These are phyloP conservation scores for Acleris holmiana DNA, from an alignment of 2,888 invertebrate genomes.

Conservation along the genomic window DNA sequence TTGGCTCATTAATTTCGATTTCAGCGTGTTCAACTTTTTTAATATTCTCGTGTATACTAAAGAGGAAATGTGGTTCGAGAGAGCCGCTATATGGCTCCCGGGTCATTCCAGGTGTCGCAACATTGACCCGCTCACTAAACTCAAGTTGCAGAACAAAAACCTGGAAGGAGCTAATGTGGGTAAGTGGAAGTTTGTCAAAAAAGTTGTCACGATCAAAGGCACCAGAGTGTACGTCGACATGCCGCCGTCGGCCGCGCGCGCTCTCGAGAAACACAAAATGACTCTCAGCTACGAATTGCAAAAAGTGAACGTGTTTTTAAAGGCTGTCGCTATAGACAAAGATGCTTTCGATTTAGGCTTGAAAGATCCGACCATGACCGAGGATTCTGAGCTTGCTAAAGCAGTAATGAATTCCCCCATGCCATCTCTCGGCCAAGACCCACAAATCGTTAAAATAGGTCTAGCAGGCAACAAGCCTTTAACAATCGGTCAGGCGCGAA, in stretches of 20 bases:
- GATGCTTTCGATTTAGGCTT: slow-evolving; percentile 68
- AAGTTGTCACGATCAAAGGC: slow-evolving; percentile 64
- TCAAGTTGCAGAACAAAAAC: slow-evolving; percentile 67
- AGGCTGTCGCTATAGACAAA: slow-evolving; percentile 72
- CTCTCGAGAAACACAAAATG: slow-evolving; percentile 66
- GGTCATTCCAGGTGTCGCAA: slow-evolving; percentile 65
- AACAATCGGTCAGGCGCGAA: slow-evolving; percentile 55
- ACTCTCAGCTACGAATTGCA: slow-evolving; percentile 72
- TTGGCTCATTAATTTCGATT: slow-evolving; percentile 69
- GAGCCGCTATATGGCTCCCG: slow-evolving; percentile 75
- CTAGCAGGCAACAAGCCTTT: slow-evolving; percentile 61
- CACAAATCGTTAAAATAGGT: slow-evolving; percentile 59
- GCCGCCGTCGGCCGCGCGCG: slow-evolving; percentile 70
- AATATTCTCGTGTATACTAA: slow-evolving; percentile 68
- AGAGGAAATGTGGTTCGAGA: slow-evolving; percentile 74
- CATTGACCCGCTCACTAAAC: slow-evolving; percentile 65
- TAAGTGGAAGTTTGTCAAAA: slow-evolving; percentile 76
- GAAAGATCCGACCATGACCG: slow-evolving; percentile 48
- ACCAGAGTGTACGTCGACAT: slow-evolving; percentile 74
- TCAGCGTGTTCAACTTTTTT: slow-evolving; percentile 58
- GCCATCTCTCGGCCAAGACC: slow-evolving; percentile 57
- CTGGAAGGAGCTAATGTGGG: slow-evolving; percentile 60
- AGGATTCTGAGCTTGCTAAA: slow-evolving; percentile 45
- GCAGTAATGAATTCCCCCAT: slow-evolving; percentile 56
- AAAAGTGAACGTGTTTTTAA: slow-evolving; percentile 71